phyloP scores from a whole-genome alignment of 2,797 vertebrate species.

The Oreortyx pictus region DNA sequence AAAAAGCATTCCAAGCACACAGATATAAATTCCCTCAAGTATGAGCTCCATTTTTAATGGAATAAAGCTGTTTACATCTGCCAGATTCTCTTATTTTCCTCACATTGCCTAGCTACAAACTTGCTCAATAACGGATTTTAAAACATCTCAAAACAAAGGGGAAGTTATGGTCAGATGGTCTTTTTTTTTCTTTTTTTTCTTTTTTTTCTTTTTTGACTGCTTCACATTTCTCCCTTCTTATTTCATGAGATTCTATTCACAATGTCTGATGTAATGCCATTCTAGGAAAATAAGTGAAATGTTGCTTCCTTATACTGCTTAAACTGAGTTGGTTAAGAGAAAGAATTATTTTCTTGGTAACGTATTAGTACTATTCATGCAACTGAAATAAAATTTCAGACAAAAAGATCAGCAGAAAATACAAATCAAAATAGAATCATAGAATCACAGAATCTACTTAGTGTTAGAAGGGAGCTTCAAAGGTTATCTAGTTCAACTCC shows the following conservation, averaged over 20 bases:
- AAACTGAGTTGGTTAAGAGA: background rate
- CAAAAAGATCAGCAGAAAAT: background rate
- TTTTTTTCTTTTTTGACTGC: background rate
- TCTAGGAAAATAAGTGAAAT: slow-evolving; percentile 8
- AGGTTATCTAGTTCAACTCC: no score
- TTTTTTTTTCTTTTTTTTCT: background rate
- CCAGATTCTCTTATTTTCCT: background rate
- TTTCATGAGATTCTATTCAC: slow-evolving; percentile 27
- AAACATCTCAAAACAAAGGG: slow-evolving; percentile 3
- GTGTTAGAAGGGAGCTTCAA: no score
- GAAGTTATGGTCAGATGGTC: background rate
- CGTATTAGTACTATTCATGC: background rate
- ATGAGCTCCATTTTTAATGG: background rate
- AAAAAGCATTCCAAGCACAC: background rate
- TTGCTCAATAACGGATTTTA: slow-evolving; percentile 5
- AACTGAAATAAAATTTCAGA: background rate
- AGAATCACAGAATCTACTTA: no score
- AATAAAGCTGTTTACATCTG: background rate
- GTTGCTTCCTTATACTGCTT: slow-evolving; percentile 2
- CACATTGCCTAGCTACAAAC: background rate
- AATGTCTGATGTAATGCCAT: slow-evolving; percentile 39
- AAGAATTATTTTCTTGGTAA: background rate
- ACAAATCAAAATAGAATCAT: background rate
- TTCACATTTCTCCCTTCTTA: slow-evolving; percentile 22
- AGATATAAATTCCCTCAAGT: slow-evolving; percentile 10